These are phyloP conservation scores for Ursus arctos DNA, from an alignment of 2,113 vertebrate genomes.

Conservation along the genomic window DNA sequence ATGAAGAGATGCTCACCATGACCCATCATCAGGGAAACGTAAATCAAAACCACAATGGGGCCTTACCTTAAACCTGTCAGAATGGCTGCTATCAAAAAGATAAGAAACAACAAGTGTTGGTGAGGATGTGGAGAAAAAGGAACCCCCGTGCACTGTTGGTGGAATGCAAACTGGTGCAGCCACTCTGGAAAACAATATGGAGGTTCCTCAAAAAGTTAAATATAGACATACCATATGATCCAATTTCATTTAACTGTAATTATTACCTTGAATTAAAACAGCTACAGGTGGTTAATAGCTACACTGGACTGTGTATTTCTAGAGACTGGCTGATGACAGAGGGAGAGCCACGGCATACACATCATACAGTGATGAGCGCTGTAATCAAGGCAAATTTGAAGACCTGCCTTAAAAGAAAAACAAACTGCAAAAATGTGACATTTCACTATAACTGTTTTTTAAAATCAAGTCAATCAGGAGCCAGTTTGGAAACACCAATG, in stretches of 20 bases:
- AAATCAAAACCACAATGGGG: not conserved
- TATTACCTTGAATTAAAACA: not conserved
- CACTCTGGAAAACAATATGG: not conserved
- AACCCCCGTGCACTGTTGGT: not conserved
- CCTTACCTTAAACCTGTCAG: not conserved
- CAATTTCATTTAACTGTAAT: not conserved
- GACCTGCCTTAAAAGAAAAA: not conserved
- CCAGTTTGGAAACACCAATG: not conserved
- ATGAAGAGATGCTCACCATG: not conserved
- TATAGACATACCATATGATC: not conserved
- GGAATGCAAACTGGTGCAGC: not conserved
- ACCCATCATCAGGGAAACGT: not conserved
- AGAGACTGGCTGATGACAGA: not conserved
- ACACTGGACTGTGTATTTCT: not conserved
- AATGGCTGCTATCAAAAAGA: not conserved
- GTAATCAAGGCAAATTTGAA: not conserved
- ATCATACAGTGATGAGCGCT: not conserved
- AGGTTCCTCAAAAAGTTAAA: not conserved
- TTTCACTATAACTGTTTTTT: not conserved
- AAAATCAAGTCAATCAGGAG: not conserved
- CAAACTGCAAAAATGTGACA: not conserved
- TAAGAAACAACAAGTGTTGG: not conserved
- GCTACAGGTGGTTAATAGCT: not conserved
- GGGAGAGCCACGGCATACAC: not conserved
- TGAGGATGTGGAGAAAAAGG: not conserved